Percentiles rank a stretch among this genome's conserved stretches.
Conservation (phyloP, 1,140 invertebrate genomes). For the Pachyrhynchus sulphureomaculatus region DNA sequence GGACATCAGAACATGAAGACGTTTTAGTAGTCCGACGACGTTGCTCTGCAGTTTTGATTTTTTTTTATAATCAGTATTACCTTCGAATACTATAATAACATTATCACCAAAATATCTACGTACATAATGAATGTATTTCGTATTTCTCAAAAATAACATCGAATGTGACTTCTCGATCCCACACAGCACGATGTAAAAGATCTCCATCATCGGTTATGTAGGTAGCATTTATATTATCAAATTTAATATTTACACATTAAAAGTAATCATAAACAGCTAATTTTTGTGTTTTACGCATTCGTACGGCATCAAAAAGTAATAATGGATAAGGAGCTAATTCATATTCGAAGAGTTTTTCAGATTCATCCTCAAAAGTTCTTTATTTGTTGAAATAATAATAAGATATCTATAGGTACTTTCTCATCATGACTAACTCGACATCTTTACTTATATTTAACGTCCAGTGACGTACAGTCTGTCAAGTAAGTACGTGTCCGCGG, state of each 20-base stretch:
- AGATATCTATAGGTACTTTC: slow-evolving; percentile 46
- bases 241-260: slow-evolving; percentile 36
- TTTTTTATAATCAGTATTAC: too few species aligned
- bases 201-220: slow-evolving; percentile 46
- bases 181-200: slow-evolving; percentile 40
- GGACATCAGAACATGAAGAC: too few species aligned
- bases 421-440: too few species aligned
- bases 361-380: slow-evolving; percentile 38
- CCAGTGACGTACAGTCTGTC: too few species aligned
- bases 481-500: too few species aligned
- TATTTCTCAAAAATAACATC: slow-evolving; percentile 42
- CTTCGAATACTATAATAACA: slow-evolving; percentile 36
- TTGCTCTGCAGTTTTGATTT: too few species aligned
- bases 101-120: slow-evolving; percentile 43
- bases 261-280: slow-evolving; percentile 46
- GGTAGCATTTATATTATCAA: slow-evolving; percentile 29
- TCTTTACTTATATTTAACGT: too few species aligned
- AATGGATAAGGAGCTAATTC: slow-evolving; percentile 42
- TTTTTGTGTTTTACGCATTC: slow-evolving; percentile 50
- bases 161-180: slow-evolving; percentile 45
- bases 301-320: slow-evolving; percentile 43
- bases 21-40: too few species aligned
- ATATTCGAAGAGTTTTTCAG: slow-evolving; percentile 49
- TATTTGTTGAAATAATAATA: slow-evolving; percentile 34
- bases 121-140: slow-evolving; percentile 31